These are phyloP conservation scores for Eupithecia exiguata DNA, from an alignment of 2,888 invertebrate species.

Conservation along the genomic window DNA sequence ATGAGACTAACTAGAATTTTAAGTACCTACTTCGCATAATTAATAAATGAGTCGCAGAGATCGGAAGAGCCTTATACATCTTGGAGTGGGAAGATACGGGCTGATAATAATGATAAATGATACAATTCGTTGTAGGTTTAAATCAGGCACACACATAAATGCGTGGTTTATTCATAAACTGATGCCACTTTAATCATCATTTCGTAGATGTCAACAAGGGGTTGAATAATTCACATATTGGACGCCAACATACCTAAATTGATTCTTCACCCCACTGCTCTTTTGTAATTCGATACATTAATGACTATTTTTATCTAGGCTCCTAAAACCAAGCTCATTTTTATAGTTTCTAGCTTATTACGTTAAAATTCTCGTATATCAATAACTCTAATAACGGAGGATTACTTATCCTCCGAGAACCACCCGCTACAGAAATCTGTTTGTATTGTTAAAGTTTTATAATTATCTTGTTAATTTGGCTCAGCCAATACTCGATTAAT, in stretches of 20 bases:
- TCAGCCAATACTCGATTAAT: slow-evolving; percentile 51
- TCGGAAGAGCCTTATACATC: neutral
- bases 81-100: neutral
- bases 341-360: neutral
- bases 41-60: neutral
- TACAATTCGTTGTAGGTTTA: neutral
- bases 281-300: neutral
- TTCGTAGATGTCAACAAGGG: neutral
- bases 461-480: slow-evolving; percentile 51
- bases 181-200: neutral
- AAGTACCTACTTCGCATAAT: neutral
- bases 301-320: neutral
- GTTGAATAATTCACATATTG: neutral
- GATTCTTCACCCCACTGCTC: neutral
- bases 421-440: slow-evolving; percentile 5
- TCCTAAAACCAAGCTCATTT: neutral
- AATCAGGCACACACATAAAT: neutral
- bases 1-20: neutral
- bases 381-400: too few species aligned
- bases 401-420: neutral
- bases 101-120: neutral
- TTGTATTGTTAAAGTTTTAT: slow-evolving; percentile 15
- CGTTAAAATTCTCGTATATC: too few species aligned
- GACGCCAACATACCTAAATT: neutral
- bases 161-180: neutral